phyloP scores from a whole-genome alignment of 2,888 invertebrate genomes.

The Aporophyla nigra region DNA sequence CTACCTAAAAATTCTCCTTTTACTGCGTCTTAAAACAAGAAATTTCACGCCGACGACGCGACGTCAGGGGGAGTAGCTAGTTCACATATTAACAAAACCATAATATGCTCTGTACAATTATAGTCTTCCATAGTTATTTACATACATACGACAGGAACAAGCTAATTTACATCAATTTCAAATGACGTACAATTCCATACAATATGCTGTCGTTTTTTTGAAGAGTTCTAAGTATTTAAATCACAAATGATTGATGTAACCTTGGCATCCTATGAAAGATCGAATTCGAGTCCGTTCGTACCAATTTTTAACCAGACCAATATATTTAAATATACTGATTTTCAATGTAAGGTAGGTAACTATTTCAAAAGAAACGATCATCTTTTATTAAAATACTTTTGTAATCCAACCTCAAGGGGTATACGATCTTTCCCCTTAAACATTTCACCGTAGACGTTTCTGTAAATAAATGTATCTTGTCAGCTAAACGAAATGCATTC shows the following conservation, averaged over 20 bases:
- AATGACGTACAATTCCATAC: slow-evolving; percentile 41
- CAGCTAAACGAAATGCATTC: neutral
- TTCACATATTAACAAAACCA: neutral
- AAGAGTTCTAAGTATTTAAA: slow-evolving; percentile 10
- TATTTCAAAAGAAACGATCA: neutral
- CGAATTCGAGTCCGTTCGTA: slow-evolving; percentile 2
- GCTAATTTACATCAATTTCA: slow-evolving; percentile 36
- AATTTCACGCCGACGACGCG: too few species aligned
- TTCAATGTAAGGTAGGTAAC: neutral
- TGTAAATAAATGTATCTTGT: neutral
- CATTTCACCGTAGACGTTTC: neutral
- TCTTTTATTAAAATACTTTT: neutral
- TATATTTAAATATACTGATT: neutral
- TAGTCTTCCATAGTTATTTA: neutral
- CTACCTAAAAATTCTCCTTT: too few species aligned
- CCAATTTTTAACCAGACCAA: neutral
- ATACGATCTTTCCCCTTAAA: neutral
- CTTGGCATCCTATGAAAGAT: slow-evolving; percentile 34
- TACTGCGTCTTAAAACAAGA: too few species aligned
- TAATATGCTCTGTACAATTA: neutral
- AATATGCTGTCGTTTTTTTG: slow-evolving; percentile 29
- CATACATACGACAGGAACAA: slow-evolving; percentile 32
- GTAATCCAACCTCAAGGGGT: neutral
- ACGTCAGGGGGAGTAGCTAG: neutral
- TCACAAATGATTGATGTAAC: slow-evolving; percentile 46